Conservation (phyloP, 1,140 invertebrate species). For the Bicyclus anynana region DNA sequence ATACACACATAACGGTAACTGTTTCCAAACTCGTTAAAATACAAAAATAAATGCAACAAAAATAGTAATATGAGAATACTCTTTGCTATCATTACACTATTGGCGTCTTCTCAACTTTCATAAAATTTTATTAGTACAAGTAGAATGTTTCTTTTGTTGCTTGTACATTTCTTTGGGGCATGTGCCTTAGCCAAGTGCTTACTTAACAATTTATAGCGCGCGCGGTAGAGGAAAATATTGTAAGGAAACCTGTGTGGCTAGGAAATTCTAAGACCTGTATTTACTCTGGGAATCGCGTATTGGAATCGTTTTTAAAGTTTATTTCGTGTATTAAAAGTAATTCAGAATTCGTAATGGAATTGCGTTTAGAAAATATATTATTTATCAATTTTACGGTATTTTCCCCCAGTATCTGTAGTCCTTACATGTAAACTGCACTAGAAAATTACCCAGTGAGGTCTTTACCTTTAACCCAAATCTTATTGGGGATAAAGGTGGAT, state of each 20-base stretch:
- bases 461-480: no score
- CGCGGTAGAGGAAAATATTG: slow-evolving; percentile 18
- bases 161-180: slow-evolving; percentile 24
- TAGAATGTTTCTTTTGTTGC: slow-evolving; percentile 25
- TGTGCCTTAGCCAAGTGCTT: slow-evolving; percentile 26
- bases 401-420: no score
- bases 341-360: no score
- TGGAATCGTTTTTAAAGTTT: slow-evolving; percentile 11
- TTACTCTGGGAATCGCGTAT: slow-evolving; percentile 10
- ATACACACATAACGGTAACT: slow-evolving; percentile 1
- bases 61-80: neutral
- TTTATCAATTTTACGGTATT: no score
- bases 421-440: no score
- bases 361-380: no score
- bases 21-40: neutral
- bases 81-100: slow-evolving; percentile 15
- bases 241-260: slow-evolving; percentile 15
- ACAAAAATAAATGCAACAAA: slow-evolving; percentile 14
- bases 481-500: no score
- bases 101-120: slow-evolving; percentile 22
- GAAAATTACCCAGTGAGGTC: no score
- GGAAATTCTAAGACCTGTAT: slow-evolving; percentile 19
- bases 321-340: slow-evolving; percentile 4
- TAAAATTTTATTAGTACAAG: slow-evolving; percentile 29
- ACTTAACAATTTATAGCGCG: slow-evolving; percentile 25